Evolutionary conservation across 2,113 vertebrate species (phyloP).

Genomic region (Syrmaticus mikado): DNA sequence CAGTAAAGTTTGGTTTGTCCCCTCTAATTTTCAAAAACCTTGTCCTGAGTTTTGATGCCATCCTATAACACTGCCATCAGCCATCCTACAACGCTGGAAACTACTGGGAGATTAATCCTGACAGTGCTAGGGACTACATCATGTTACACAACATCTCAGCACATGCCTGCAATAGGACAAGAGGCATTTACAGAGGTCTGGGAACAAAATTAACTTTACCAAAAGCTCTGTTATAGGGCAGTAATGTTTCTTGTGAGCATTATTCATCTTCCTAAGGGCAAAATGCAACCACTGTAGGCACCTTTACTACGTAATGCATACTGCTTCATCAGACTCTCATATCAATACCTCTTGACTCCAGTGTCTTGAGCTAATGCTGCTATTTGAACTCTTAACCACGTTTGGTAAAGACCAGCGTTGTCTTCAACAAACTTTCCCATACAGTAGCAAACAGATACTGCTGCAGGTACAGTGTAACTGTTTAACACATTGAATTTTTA

Average conservation of each 20-base stretch:
- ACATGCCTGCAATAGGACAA: not conserved
- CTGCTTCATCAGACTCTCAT: not conserved
- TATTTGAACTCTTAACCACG: not conserved
- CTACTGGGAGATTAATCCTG: not conserved
- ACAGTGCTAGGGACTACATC: not conserved
- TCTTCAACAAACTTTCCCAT: not conserved
- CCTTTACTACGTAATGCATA: not conserved
- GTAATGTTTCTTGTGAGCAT: not conserved
- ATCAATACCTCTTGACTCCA: not conserved
- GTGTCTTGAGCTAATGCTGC: not conserved
- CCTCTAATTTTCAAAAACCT: not conserved
- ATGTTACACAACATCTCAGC: not conserved
- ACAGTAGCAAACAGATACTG: not conserved
- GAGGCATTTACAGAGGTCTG: not conserved
- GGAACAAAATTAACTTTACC: not conserved
- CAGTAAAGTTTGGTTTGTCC: not conserved
- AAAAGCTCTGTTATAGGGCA: not conserved
- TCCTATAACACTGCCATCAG: not conserved
- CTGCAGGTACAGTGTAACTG: rapidly evolving
- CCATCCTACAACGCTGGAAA: not conserved
- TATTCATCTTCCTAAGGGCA: not conserved
- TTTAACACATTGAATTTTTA: not conserved
- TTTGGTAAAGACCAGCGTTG: not conserved
- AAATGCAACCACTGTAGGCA: not conserved
- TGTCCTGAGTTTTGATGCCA: not conserved